A percentile compares a stretch with the other conserved stretches of the same genome.
These are phyloP conservation scores for Hydropsyche tenuis DNA, from an alignment of 1,140 invertebrate genomes.

Conservation along the genomic window DNA sequence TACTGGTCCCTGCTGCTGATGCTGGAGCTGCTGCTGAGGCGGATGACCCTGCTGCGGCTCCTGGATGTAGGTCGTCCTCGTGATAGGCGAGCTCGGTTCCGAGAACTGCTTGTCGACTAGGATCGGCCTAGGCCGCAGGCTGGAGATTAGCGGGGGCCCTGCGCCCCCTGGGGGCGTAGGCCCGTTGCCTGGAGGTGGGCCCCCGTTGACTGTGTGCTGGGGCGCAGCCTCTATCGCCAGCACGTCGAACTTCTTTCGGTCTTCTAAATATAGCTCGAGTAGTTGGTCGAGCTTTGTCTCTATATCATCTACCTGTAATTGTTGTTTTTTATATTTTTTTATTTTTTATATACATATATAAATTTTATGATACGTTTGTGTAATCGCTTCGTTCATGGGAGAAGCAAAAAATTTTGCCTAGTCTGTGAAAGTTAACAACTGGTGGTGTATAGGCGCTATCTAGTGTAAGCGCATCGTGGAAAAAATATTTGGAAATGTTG, in stretches of 20 bases:
- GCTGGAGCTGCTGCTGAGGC: constrained; percentile 50
- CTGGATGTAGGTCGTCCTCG: constrained; percentile 60
- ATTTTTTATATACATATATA: too few species aligned
- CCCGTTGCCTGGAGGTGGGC: constrained; percentile 48
- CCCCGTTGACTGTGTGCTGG: constrained; percentile 36
- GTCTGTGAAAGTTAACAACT: too few species aligned
- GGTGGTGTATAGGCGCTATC: too few species aligned
- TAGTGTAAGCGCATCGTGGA: too few species aligned
- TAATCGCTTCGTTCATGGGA: too few species aligned
- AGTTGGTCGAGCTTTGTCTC: constrained; percentile 92
- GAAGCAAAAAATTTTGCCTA: too few species aligned
- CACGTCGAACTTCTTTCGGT: constrained; percentile 71
- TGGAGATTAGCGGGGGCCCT: constrained; percentile 44
- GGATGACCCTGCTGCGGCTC: constrained; percentile 49
- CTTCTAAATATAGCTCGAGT: constrained; percentile 91
- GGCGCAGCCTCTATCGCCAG: constrained; percentile 52
- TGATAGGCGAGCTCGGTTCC: constrained; percentile 77
- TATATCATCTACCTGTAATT: constrained; percentile 86
- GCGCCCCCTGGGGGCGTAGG: constrained; percentile 40
- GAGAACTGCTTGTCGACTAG: constrained; percentile 77
- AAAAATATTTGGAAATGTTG: too few species aligned
- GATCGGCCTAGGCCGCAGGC: constrained; percentile 65
- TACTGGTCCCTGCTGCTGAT: constrained; percentile 51
- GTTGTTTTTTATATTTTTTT: neutral
- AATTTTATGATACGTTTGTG: too few species aligned